A percentile compares a stretch with the other conserved stretches of the same genome.
Evolutionary conservation across 2,113 vertebrate species (phyloP).

Genomic region (Synodontis membranacea): DNA sequence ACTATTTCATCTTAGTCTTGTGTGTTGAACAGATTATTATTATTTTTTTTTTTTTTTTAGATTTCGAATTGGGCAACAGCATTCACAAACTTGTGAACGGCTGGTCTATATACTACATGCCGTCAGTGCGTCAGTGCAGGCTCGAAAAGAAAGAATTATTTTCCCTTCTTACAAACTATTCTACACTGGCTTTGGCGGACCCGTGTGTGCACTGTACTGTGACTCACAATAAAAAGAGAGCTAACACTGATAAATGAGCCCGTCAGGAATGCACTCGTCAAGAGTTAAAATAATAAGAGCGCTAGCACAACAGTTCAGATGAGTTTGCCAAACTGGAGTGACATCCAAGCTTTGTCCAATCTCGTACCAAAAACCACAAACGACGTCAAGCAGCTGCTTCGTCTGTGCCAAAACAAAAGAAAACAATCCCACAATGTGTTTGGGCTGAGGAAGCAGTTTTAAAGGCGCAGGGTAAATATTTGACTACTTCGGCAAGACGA

Average conservation of each 20-base stretch:
- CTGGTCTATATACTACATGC: background rate
- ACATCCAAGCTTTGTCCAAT: background rate
- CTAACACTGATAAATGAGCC: background rate
- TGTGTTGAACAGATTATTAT: no score
- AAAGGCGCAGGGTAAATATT: conserved; percentile 39
- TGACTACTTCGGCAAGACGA: conserved; percentile 3
- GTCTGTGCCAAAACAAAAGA: conserved; percentile 16
- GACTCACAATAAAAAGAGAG: background rate
- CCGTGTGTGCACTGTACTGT: background rate
- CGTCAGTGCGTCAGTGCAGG: background rate
- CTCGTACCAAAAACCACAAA: conserved; percentile 28
- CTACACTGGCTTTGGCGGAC: background rate
- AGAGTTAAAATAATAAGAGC: background rate
- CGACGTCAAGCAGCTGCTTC: conserved; percentile 8
- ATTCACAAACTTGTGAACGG: no score
- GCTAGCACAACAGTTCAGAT: background rate
- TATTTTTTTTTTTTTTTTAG: no score
- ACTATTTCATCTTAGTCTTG: no score
- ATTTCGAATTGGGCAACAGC: no score
- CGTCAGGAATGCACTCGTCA: background rate
- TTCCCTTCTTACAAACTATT: background rate
- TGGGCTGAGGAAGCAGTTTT: conserved; percentile 37
- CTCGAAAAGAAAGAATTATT: background rate
- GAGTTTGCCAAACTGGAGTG: background rate
- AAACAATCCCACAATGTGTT: conserved; percentile 39